Evolutionary conservation across 1,140 invertebrate genomes (phyloP).

Genomic region (Eriosoma lanigerum): DNA sequence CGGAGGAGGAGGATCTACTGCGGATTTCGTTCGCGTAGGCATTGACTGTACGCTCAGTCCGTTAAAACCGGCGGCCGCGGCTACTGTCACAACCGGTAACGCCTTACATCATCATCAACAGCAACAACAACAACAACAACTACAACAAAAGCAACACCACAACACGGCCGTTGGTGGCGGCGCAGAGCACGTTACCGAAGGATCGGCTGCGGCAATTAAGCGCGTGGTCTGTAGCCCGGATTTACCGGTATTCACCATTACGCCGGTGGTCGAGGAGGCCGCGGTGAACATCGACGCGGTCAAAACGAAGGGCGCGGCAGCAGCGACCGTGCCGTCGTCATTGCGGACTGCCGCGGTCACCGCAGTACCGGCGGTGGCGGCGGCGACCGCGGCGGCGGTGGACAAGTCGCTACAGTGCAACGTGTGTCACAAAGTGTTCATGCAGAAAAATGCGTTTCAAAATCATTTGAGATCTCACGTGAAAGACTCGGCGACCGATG

Average conservation of each 20-base stretch:
- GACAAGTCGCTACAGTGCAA: slow-evolving; percentile 61
- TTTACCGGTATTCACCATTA: slow-evolving; percentile 55
- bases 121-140: slow-evolving; percentile 55
- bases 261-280: slow-evolving; percentile 53
- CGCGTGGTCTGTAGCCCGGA: slow-evolving; percentile 58
- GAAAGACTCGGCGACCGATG: slow-evolving; percentile 63
- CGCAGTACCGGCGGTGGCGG: slow-evolving; percentile 39
- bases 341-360: not conserved
- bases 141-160: slow-evolving; percentile 55
- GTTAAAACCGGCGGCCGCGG: slow-evolving; percentile 51
- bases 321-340: slow-evolving; percentile 52
- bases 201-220: slow-evolving; percentile 54
- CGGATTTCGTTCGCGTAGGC: slow-evolving; percentile 54
- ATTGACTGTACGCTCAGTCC: slow-evolving; percentile 56
- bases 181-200: not conserved
- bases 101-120: slow-evolving; percentile 52
- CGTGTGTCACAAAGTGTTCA: slow-evolving; percentile 65
- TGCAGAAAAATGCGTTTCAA: slow-evolving; percentile 65
- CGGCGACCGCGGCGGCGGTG: slow-evolving; percentile 16
- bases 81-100: not conserved
- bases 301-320: slow-evolving; percentile 38
- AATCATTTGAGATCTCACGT: slow-evolving; percentile 64
- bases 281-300: slow-evolving; percentile 53
- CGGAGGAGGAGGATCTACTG: slow-evolving; percentile 31
- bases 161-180: slow-evolving; percentile 44